A percentile compares a stretch with the other conserved stretches of the same genome.
These are phyloP conservation scores for Dryobates pubescens DNA, from an alignment of 2,797 vertebrate genomes.

Conservation along the genomic window DNA sequence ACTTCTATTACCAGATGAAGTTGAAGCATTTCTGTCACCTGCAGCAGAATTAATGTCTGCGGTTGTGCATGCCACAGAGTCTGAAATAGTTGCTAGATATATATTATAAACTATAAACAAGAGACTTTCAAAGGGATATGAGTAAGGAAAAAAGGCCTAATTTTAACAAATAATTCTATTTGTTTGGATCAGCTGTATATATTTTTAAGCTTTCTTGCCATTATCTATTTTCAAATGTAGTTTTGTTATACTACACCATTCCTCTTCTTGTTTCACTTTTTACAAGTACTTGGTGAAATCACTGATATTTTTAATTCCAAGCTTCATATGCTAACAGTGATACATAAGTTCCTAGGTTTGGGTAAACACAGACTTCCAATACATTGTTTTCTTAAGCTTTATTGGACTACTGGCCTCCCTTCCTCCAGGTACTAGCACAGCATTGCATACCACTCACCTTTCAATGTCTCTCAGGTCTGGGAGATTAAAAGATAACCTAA, in stretches of 20 bases:
- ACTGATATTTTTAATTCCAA: neutral
- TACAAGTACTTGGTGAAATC: neutral
- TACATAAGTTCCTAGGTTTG: neutral
- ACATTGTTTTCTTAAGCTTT: neutral
- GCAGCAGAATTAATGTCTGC: neutral
- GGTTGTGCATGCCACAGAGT: neutral
- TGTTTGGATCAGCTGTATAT: neutral
- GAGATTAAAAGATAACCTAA: neutral
- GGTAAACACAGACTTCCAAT: neutral
- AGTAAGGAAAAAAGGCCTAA: neutral
- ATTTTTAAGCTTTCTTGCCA: fast-evolving
- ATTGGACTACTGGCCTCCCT: neutral
- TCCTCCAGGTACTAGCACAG: neutral
- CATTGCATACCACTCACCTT: neutral
- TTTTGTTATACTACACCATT: neutral
- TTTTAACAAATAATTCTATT: neutral
- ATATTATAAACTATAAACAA: neutral
- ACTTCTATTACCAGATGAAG: neutral
- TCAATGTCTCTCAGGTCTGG: neutral
- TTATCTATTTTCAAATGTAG: fast-evolving
- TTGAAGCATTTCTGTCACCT: neutral
- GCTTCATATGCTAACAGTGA: neutral
- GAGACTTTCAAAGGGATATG: neutral
- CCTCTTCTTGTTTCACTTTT: neutral
- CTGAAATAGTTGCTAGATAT: neutral